phyloP scores from a whole-genome alignment of 1,140 invertebrate species.

The Diachasma alloeum region DNA sequence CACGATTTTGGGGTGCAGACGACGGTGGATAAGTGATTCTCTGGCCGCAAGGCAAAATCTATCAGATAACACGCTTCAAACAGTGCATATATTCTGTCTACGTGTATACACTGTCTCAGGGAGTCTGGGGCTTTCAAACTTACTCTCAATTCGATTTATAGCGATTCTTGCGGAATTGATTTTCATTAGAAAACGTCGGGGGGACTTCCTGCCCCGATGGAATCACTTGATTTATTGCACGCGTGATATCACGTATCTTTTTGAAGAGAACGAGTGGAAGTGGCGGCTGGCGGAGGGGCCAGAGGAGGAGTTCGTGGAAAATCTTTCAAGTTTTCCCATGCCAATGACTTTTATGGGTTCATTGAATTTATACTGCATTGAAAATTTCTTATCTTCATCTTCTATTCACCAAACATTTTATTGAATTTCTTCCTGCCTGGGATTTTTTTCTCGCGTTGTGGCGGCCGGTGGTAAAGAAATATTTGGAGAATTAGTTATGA shows the following conservation, averaged over 20 bases:
- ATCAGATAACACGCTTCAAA: conserved; percentile 7
- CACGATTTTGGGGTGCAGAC: not conserved
- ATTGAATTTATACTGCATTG: conserved; percentile 8
- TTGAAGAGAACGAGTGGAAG: not conserved
- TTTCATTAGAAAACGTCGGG: conserved; percentile 3
- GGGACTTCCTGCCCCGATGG: not conserved
- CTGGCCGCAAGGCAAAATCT: not conserved
- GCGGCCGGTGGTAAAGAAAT: not conserved
- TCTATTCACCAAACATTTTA: not conserved
- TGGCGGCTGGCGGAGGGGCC: not conserved
- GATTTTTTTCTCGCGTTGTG: not conserved
- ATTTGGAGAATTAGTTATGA: not conserved
- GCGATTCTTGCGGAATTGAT: conserved; percentile 7
- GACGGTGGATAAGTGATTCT: not conserved
- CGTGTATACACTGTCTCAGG: not conserved
- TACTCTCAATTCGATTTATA: conserved; percentile 3
- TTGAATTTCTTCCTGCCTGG: not conserved
- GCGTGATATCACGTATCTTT: conserved; percentile 9
- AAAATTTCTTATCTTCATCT: conserved; percentile 9
- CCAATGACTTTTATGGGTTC: not conserved
- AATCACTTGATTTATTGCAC: conserved; percentile 2
- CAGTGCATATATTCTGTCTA: not conserved
- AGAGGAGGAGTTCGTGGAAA: not conserved
- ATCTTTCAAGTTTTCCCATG: not conserved
- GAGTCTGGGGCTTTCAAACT: not conserved